Base-by-base conservation (phyloP, 2,113 vertebrate species). In the cattle (Bos taurus) region DNA sequence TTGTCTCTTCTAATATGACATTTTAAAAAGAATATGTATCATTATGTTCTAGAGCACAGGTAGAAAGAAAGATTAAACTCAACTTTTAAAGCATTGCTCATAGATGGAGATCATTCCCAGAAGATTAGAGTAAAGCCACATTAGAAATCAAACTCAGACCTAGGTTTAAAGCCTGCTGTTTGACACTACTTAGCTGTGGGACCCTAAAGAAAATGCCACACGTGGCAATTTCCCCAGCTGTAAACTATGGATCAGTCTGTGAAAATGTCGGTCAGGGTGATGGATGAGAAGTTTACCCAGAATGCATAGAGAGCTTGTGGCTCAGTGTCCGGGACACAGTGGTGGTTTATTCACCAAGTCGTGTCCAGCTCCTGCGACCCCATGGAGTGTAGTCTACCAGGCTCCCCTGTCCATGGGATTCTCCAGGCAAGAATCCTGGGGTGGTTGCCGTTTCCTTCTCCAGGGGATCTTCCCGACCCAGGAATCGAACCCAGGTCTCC, bases 311-410 rank as follows among this genome's bases (percentile, higher is more conserved):
- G 67, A 28, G 19, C 5, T 1, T 80, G 36, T 67, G 48, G 2
- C 5, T 54, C 50, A 7, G 6, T 56, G 7, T 62, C 17, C 13
- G 12, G 23, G 7, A 52, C 7, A 9, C 19, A 1, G 19, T 67
- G 33, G 16, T 12, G 10, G n/a, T 12, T 71, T 40, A 74, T 6
- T 23, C n/a, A 23, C 19, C 36, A 40, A 5, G n/a, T 71, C 5
- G 1, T 12, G n/a, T 40, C 33, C 1, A 1, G 11, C 67, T 74
- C 36, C 25, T 25, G 67, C 0, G 0, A 25, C 21, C 10, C n/a
- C 1, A 0, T 2, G 36, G 5, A 74, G 10, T 74, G 21, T 25
- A 6, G 10, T 25, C 67, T 6, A 12, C 5, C n/a, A 23, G 2
- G 36, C 10, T 36, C 10, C 67, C 21, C 36, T 12, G 19, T 23